These are phyloP conservation scores for Clarias magur DNA, from an alignment of 2,113 vertebrate genomes.

Conservation along the genomic window DNA sequence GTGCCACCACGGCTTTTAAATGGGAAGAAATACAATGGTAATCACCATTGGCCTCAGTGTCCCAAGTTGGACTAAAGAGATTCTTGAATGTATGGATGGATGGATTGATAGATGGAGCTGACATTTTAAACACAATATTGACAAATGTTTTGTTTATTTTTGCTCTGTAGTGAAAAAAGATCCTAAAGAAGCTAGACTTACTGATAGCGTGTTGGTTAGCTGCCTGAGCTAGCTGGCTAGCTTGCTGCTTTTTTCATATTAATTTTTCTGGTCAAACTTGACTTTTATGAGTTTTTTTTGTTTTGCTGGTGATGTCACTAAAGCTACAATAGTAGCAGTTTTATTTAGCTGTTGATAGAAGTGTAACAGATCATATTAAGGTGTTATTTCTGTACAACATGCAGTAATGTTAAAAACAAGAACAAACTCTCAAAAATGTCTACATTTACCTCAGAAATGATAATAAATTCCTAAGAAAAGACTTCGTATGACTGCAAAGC, in stretches of 20 bases:
- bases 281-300: background rate
- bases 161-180: background rate
- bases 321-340: background rate
- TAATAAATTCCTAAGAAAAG: conserved; percentile 1
- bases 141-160: background rate
- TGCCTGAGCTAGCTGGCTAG: background rate
- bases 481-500: background rate
- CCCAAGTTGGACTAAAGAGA: too few relatives aligned
- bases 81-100: too few relatives aligned
- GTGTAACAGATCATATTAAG: background rate
- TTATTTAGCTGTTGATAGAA: background rate
- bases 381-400: background rate
- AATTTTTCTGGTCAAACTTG: background rate
- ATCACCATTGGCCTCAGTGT: too few relatives aligned
- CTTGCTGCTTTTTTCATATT: background rate
- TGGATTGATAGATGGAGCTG: too few relatives aligned
- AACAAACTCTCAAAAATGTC: background rate
- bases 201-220: background rate
- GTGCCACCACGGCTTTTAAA: too few relatives aligned
- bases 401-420: background rate
- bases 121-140: background rate
- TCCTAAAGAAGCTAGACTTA: background rate
- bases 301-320: background rate
- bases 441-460: conserved; percentile 3
- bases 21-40: too few relatives aligned